A percentile compares a stretch with the other conserved stretches of the same genome.
Conservation (phyloP, 2,797 vertebrate genomes). For the Microctenopoma lineatum region DNA sequence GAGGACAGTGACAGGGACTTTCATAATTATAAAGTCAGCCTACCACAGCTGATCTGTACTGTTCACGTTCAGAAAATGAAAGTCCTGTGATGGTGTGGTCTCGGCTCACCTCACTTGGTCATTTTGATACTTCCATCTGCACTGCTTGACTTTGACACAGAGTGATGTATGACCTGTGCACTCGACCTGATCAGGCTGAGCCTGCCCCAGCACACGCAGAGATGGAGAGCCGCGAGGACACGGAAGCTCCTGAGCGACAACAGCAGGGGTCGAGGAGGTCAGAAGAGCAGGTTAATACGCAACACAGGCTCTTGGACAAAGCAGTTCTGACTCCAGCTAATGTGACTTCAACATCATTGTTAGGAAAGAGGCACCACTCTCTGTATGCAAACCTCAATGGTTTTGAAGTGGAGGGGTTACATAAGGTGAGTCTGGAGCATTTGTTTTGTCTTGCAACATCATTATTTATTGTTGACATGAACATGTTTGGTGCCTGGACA, state of each 20-base stretch:
- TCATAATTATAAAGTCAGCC: constrained; percentile 32
- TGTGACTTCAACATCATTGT: constrained; percentile 60
- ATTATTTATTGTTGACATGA: not conserved
- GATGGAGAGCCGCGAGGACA: constrained; percentile 68
- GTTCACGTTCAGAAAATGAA: constrained; percentile 52
- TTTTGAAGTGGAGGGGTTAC: constrained; percentile 74
- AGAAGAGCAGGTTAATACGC: constrained; percentile 46
- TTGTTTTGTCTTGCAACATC: constrained; percentile 1
- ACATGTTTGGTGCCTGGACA: constrained; percentile 9
- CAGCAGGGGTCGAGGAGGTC: constrained; percentile 54
- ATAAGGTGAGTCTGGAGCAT: constrained; percentile 77
- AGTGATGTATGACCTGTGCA: constrained; percentile 84
- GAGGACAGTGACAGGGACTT: constrained; percentile 21
- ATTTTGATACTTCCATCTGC: constrained; percentile 44
- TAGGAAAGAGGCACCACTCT: constrained; percentile 84
- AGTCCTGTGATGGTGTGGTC: constrained; percentile 52
- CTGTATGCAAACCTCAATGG: constrained; percentile 82
- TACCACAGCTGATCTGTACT: constrained; percentile 45
- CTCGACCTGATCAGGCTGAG: constrained; percentile 75
- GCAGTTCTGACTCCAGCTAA: constrained; percentile 41
- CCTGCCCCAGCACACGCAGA: constrained; percentile 50
- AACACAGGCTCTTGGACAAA: constrained; percentile 44
- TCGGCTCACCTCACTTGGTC: constrained; percentile 47
- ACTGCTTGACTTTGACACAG: constrained; percentile 55
- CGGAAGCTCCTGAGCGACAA: constrained; percentile 56